A percentile compares a stretch with the other conserved stretches of the same genome.
Evolutionary conservation across 2,113 vertebrate species (phyloP).

Genomic region (Kobus ellipsiprymnus): DNA sequence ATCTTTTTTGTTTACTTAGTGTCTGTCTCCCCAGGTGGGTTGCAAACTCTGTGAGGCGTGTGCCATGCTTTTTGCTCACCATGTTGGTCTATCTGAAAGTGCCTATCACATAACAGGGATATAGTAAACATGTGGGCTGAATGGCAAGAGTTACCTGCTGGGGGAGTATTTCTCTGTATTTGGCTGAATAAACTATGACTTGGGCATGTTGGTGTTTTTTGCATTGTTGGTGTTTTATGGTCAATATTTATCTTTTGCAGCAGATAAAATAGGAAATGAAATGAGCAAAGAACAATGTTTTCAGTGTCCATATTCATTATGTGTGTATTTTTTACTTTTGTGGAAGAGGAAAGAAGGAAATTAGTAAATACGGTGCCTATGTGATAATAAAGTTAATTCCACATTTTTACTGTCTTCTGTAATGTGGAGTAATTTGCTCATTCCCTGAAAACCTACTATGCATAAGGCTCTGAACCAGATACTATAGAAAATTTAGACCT

Average conservation of each 20-base stretch:
- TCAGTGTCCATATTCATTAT: not conserved
- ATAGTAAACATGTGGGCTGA: not conserved
- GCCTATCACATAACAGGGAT: no score
- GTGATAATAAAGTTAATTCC: not conserved
- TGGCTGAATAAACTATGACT: not conserved
- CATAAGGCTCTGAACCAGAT: not conserved
- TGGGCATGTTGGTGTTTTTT: not conserved
- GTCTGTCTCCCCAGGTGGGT: not conserved
- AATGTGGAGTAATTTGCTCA: not conserved
- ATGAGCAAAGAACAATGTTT: not conserved
- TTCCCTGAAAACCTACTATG: not conserved
- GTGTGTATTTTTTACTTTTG: not conserved
- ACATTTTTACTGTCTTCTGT: not conserved
- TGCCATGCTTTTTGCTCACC: not conserved
- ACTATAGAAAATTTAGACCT: not conserved
- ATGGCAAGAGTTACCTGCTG: not conserved
- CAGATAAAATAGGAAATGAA: not conserved
- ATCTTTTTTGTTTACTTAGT: not conserved
- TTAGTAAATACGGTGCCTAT: not conserved
- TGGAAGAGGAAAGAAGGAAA: not conserved
- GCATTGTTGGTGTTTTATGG: not conserved
- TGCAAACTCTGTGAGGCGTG: not conserved
- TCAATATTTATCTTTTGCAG: not conserved
- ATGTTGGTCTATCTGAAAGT: not conserved
- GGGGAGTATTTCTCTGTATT: not conserved